Evolutionary conservation across 2,888 invertebrate species (phyloP), one percentile per base, ranked within the genome.

Genomic region (Gibbula magus): DNA sequence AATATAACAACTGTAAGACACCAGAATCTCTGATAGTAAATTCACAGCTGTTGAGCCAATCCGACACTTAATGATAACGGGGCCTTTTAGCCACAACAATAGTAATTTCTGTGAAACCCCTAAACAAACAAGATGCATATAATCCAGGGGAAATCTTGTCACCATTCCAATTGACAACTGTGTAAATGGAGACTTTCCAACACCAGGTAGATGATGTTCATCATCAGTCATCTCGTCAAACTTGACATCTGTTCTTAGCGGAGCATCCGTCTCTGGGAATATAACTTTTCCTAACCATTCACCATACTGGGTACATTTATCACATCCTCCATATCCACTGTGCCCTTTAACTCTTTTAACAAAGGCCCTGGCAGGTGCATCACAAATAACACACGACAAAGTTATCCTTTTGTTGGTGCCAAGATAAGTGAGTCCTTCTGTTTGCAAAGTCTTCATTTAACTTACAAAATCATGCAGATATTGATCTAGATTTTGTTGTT

Each of bases 91-190:
- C 85, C 88, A 87, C 66, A 86, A 79, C 7, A 61, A 56, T 0
- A 91, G 67, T 7, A 91, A 75, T 78, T 89, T 89, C 73, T 86
- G 87, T 32, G 89, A 83, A 25, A 89, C 87, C n/a, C 91, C 92
- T 32, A 92, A 83, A 73, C 88, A 90, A 5, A 90, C 82, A 16
- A 90, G 61, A 73, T 92, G 92, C 91, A 86, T 86, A 75, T 84
- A 84, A 52, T 84, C 84, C 32, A 86, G 67, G 4, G 83, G 80
- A 79, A 85, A 85, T 25, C 29, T 29, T 29, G 29, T 29, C 5
- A 70, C 70, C 29, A 70, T 29, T 18, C 35, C 70, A 10, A 61
- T 25, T 22, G 7, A n/a, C 5, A 25, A 16, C 5, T 25, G 29
- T 25, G 8, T 61, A 25, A 61, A 25, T 16, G 25, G 22, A 61